Evolutionary conservation across 2,797 vertebrate species (phyloP).

Genomic region (Notolepis coatsorum): DNA sequence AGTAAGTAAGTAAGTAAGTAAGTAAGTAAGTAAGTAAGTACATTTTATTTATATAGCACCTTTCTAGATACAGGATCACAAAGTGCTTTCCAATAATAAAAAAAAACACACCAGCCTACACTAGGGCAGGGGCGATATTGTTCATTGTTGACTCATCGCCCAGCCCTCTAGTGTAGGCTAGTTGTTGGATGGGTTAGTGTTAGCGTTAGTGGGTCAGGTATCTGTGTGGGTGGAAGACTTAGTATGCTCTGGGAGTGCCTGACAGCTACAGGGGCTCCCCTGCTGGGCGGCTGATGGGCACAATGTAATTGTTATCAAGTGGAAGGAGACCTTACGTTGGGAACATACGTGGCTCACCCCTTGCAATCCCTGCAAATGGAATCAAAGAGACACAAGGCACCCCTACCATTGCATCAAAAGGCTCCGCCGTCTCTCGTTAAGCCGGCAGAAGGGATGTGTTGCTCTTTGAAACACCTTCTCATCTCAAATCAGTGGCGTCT

Average conservation of each 20-base stretch:
- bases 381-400: conserved; percentile 76
- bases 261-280: conserved; percentile 40
- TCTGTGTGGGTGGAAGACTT: conserved; percentile 36
- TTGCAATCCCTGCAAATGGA: conserved; percentile 71
- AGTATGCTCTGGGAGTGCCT: conserved; percentile 37
- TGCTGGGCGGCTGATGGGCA: conserved; percentile 68
- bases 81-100: too few species aligned
- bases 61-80: too few species aligned
- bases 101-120: too few species aligned
- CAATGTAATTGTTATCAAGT: conserved; percentile 55
- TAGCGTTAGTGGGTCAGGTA: too few species aligned
- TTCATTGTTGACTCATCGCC: too few species aligned
- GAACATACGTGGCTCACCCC: conserved; percentile 44
- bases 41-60: too few species aligned
- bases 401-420: conserved; percentile 74
- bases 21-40: too few species aligned
- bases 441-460: conserved; percentile 49
- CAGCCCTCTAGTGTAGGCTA: too few species aligned
- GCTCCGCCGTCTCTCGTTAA: conserved; percentile 68
- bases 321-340: conserved; percentile 66
- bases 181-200: too few species aligned
- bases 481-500: conserved; percentile 62
- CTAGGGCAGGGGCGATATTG: too few species aligned
- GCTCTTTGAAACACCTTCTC: conserved; percentile 73
- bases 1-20: too few species aligned